Evolutionary conservation across 1,140 invertebrate species (phyloP).

Genomic region (Himalopsyche phryganea): DNA sequence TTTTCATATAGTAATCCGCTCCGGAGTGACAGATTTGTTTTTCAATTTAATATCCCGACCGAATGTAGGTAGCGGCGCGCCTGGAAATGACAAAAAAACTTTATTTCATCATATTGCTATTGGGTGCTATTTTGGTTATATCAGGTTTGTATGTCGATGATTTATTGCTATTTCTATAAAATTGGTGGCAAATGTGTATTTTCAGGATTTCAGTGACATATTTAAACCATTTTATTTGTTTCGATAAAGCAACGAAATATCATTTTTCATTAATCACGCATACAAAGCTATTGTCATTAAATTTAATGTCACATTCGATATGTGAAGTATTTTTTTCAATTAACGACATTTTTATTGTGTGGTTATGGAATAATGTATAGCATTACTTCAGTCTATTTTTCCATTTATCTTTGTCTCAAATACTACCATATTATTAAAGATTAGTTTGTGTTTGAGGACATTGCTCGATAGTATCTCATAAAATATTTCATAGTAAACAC

Average conservation of each 20-base stretch:
- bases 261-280: no score
- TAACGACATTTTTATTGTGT: no score
- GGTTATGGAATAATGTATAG: no score
- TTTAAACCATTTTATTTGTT: neutral
- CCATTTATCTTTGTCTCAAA: no score
- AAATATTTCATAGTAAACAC: no score
- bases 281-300: no score
- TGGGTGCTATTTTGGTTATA: constrained; percentile 10
- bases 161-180: neutral
- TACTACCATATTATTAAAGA: no score
- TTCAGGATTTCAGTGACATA: neutral
- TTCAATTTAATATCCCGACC: constrained; percentile 13
- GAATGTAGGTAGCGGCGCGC: constrained; percentile 10
- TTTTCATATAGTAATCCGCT: constrained; percentile 1
- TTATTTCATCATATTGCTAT: constrained; percentile 17
- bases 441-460: no score
- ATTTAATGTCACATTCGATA: no score
- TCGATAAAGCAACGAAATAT: neutral
- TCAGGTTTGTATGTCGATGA: constrained; percentile 13
- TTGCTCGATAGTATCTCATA: no score
- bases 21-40: constrained; percentile 16
- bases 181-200: neutral
- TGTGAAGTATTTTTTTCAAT: no score
- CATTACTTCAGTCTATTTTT: no score
- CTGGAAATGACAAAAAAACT: constrained; percentile 26